Evolutionary conservation across 2,888 invertebrate genomes (phyloP), one percentile per base, ranked within the genome.

Genomic region (Antitype chi): DNA sequence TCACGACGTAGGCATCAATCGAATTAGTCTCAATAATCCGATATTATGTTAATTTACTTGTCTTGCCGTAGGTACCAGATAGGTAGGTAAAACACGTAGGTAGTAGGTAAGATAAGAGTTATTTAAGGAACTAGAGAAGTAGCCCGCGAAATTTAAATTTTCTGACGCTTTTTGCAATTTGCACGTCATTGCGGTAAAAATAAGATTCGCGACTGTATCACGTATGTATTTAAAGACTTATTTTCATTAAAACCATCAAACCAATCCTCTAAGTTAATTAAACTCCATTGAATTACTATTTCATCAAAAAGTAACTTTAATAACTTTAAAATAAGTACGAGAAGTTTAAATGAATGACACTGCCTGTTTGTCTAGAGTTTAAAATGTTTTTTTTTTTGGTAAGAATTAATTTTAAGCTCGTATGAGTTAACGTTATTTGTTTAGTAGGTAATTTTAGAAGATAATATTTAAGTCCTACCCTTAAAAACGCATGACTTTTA

Each of bases 1-100:
- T 32, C 43, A 66, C 11, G 43, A 38, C 17, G 17, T 28, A 38
- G 38, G 38, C 5, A 28, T 47, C 60, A 76, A 81, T 81, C 55
- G 23, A 80, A 76, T 80, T 67, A 81, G 9, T n/a, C 43, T 60
- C 47, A 15, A 25, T 81, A 76, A 80, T 80, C 53, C 59, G 20
- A 80, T 70, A 47, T 63, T 63, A 80, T 70, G 66, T 43, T 52
- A 70, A 81, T 81, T 70, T 28, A 47, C 60, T 76, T 68, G 23
- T 57, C 62, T 63, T 70, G 55, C 32, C n/a, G 55, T 32, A n/a
- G n/a, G 15, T 32, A 63, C 9, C 28, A 3, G 23, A 49, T 23
- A 11, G 4, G 25, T 25, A 67, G 6, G 5, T 20, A 23, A 28
- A 67, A 57, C 38, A 25, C 11, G 7, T 20, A 25, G 13, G 3